Percentiles rank a stretch among this genome's conserved stretches.
Conservation (phyloP, 92 coral and sea anemone genomes). For the Bergia sp. region DNA sequence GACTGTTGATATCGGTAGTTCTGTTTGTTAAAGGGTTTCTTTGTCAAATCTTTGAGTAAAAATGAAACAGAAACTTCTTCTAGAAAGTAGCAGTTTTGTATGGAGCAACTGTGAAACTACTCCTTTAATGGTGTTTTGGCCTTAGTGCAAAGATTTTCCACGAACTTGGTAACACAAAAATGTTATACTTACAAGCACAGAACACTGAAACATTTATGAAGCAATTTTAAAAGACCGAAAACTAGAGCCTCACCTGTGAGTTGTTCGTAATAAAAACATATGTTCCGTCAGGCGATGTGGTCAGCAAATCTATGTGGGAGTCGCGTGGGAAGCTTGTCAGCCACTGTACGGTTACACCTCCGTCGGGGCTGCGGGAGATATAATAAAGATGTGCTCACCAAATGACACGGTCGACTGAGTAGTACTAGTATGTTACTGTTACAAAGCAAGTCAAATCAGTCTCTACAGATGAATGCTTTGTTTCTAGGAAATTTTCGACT, state of each 20-base stretch:
- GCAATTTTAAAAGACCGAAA: too few relatives aligned
- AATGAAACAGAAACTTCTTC: too few relatives aligned
- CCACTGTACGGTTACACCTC: constrained; percentile 76
- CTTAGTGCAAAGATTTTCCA: too few relatives aligned
- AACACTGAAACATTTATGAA: too few relatives aligned
- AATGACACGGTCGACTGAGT: neutral
- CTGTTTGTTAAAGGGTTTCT: too few relatives aligned
- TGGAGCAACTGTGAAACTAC: too few relatives aligned
- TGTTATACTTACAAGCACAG: too few relatives aligned
- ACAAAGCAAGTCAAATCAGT: neutral
- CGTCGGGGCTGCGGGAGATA: constrained; percentile 67
- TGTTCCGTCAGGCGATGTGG: constrained; percentile 77
- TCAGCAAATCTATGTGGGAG: constrained; percentile 73
- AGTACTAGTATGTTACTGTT: neutral
- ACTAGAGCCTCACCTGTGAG: constrained; percentile 63
- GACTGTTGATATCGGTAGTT: too few relatives aligned
- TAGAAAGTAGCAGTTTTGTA: too few relatives aligned
- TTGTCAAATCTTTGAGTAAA: too few relatives aligned
- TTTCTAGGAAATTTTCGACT: neutral
- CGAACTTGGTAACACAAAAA: too few relatives aligned
- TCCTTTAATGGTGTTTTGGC: too few relatives aligned
- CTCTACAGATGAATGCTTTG: neutral
- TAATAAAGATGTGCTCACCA: neutral
- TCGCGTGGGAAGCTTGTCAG: constrained; percentile 63
- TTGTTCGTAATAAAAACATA: constrained; percentile 81